A percentile compares a stretch with the other conserved stretches of the same genome.
Conservation (phyloP, 2,113 vertebrate genomes). For the pig (Sus scrofa) region DNA sequence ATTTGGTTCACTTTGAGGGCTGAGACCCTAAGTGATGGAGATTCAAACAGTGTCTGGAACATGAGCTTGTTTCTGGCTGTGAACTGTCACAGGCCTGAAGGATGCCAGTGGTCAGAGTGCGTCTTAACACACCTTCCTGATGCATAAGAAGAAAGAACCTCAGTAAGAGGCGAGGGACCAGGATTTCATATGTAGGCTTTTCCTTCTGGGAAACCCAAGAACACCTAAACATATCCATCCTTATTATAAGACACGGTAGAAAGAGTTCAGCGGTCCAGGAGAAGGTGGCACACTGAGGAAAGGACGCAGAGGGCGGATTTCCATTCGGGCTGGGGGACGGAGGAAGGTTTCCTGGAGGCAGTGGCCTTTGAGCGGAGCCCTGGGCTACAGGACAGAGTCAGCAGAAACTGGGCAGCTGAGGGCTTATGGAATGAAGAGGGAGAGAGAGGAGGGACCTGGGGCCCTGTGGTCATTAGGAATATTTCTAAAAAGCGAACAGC, state of each 20-base stretch:
- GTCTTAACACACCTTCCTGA: conserved; percentile 35
- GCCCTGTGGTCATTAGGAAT: not conserved
- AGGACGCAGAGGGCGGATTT: not conserved
- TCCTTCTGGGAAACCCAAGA: not conserved
- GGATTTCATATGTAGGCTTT: not conserved
- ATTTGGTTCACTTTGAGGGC: not conserved
- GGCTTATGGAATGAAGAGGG: not conserved
- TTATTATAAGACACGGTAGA: not conserved
- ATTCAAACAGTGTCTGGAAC: conserved; percentile 55
- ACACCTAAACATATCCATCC: not conserved
- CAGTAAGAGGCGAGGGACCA: not conserved
- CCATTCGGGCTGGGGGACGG: not conserved
- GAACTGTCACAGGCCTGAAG: conserved; percentile 48
- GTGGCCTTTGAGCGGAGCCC: not conserved
- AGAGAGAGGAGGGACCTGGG: not conserved
- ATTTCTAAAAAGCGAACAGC: not conserved
- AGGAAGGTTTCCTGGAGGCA: not conserved
- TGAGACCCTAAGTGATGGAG: not conserved
- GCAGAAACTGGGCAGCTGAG: not conserved
- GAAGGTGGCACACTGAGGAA: not conserved
- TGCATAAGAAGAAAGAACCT: not conserved
- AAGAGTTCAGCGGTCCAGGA: not conserved
- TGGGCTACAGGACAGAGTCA: not conserved
- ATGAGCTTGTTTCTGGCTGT: not conserved
- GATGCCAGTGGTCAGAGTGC: conserved; percentile 14